These are phyloP conservation scores for Mionectes macconnelli DNA, from an alignment of 2,113 vertebrate species.

Conservation along the genomic window DNA sequence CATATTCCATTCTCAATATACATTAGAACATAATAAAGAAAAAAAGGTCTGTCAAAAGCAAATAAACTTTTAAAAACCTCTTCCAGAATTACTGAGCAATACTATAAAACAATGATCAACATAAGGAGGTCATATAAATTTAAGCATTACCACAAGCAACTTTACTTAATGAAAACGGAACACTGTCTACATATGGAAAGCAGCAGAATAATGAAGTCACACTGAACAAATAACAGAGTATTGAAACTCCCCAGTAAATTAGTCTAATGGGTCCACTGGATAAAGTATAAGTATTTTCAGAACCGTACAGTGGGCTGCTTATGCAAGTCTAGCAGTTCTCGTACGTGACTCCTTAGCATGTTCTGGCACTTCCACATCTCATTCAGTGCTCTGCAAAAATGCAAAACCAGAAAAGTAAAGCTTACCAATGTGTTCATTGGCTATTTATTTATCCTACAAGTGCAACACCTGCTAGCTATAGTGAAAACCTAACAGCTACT, in stretches of 20 bases:
- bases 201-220: not conserved
- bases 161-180: not conserved
- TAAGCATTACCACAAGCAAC: not conserved
- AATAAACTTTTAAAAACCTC: not conserved
- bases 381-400: conserved; percentile 87
- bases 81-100: not conserved
- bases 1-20: not conserved
- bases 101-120: not conserved
- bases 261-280: not conserved
- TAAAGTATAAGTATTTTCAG: not conserved
- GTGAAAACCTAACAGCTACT: not conserved
- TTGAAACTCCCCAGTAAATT: not conserved
- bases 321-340: conserved; percentile 95
- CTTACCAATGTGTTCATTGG: not conserved
- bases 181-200: not conserved
- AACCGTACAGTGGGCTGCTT: conserved; percentile 90
- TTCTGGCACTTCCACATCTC: conserved; percentile 99
- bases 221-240: not conserved
- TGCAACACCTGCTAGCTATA: not conserved
- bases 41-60: not conserved
- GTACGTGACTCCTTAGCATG: conserved; percentile 93
- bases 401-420: not conserved
- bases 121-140: not conserved
- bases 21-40: not conserved
- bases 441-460: not conserved